A percentile compares a stretch with the other conserved stretches of the same genome.
phyloP scores from a whole-genome alignment of 35 echinoderm and acorn worm genomes.

The Nesometra sesokonis region DNA sequence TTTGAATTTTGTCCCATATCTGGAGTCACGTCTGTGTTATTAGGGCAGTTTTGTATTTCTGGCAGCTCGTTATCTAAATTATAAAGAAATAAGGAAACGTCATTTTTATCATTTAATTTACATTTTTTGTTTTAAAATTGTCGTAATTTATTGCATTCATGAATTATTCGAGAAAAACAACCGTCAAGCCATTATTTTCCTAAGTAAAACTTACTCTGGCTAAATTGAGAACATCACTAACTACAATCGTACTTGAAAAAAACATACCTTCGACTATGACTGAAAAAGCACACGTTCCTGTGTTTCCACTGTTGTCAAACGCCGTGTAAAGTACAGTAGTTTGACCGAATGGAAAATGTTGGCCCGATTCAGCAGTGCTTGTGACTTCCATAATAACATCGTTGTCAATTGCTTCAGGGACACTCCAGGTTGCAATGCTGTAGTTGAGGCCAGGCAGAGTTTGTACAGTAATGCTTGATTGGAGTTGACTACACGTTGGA shows the following conservation, averaged over 20 bases:
- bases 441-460: not conserved
- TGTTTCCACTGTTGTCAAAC: not conserved
- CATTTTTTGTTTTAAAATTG: no score
- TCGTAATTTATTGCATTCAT: no score
- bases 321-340: not conserved
- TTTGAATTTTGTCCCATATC: not conserved
- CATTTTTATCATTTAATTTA: no score
- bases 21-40: not conserved
- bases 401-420: not conserved
- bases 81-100: not conserved
- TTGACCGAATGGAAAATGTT: not conserved
- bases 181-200: no score
- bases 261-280: not conserved
- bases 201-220: no score
- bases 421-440: not conserved
- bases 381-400: not conserved
- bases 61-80: not conserved
- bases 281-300: not conserved
- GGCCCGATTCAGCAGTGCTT: not conserved
- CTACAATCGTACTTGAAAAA: no score
- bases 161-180: no score
- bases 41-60: not conserved
- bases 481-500: not conserved
- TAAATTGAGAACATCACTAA: no score
- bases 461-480: not conserved